phyloP scores from a whole-genome alignment of 2,888 invertebrate genomes.

The Cotesia congregata region DNA sequence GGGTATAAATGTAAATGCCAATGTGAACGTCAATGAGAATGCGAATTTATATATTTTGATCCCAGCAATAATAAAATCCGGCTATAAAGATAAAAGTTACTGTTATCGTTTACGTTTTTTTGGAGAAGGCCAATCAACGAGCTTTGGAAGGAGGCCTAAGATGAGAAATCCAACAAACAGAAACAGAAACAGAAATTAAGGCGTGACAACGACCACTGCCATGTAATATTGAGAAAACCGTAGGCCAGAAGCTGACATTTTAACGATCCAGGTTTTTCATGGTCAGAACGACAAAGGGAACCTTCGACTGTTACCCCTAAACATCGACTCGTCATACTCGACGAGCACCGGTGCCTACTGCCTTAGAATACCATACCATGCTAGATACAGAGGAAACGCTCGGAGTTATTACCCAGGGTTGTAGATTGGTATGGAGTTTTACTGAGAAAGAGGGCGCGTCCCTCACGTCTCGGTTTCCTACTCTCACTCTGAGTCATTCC shows the following conservation, averaged over 20 bases:
- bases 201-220: slow-evolving; percentile 52
- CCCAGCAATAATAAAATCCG: background rate
- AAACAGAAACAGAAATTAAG: slow-evolving; percentile 5
- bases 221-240: slow-evolving; percentile 48
- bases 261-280: slow-evolving; percentile 53
- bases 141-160: background rate
- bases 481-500: slow-evolving; percentile 39
- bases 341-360: background rate
- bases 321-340: slow-evolving; percentile 20
- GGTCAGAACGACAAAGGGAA: slow-evolving; percentile 40
- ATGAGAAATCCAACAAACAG: background rate
- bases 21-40: background rate
- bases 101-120: background rate
- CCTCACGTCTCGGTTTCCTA: slow-evolving; percentile 16
- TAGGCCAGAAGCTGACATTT: slow-evolving; percentile 55
- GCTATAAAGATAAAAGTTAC: background rate
- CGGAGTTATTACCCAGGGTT: slow-evolving; percentile 51
- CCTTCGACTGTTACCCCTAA: slow-evolving; percentile 44
- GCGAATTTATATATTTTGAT: background rate
- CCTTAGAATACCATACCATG: too few relatives aligned
- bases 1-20: background rate
- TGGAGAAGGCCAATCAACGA: background rate
- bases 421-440: slow-evolving; percentile 42
- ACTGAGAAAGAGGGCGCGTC: slow-evolving; percentile 48
- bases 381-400: slow-evolving; percentile 47